phyloP scores from a whole-genome alignment of 2,797 vertebrate species.

The Oreonectes daqikongensis region DNA sequence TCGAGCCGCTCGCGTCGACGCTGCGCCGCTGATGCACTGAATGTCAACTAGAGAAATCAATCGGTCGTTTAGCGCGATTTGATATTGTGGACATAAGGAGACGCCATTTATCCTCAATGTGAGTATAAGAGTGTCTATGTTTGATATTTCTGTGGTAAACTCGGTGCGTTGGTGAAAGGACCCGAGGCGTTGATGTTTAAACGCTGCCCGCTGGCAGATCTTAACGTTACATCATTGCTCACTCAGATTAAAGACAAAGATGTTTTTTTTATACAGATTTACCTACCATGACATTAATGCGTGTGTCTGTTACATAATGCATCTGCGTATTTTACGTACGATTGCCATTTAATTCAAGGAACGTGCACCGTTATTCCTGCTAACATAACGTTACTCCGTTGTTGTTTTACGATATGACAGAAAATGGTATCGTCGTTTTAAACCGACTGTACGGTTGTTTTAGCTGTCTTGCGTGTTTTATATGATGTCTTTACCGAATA shows the following conservation, averaged over 20 bases:
- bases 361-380: not conserved
- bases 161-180: not conserved
- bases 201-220: conserved; percentile 14
- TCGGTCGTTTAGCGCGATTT: not conserved
- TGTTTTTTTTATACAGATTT: not conserved
- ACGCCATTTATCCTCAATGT: conserved; percentile 12
- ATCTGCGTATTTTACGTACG: not conserved
- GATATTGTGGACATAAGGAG: not conserved
- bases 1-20: conserved; percentile 11
- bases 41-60: not conserved
- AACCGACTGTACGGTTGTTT: not conserved
- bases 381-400: not conserved
- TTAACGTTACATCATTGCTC: conserved; percentile 26
- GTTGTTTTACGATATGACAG: not conserved
- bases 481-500: no score
- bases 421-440: not conserved
- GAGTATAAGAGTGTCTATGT: not conserved
- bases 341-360: not conserved
- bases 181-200: not conserved
- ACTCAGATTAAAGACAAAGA: not conserved
- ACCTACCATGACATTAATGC: not conserved
- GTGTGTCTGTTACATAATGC: not conserved
- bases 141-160: not conserved
- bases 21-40: conserved; percentile 10
- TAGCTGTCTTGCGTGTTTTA: not conserved